These are phyloP conservation scores for Phaonia tiefii DNA, from an alignment of 2,888 invertebrate species.

Conservation along the genomic window DNA sequence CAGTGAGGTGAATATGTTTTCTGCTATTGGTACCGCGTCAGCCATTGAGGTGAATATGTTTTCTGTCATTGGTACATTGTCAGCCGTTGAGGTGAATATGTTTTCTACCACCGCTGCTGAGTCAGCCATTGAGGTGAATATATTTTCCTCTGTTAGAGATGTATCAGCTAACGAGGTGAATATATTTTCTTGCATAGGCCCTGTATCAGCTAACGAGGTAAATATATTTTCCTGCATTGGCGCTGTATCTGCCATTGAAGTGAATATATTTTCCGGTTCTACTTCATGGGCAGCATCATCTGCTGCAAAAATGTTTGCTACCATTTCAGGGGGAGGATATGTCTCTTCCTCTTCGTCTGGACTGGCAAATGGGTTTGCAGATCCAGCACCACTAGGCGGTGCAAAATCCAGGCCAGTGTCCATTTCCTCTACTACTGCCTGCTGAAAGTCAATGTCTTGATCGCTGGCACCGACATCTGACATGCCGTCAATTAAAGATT, in stretches of 20 bases:
- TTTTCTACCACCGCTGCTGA: slow-evolving; percentile 67
- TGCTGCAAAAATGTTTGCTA: slow-evolving; percentile 74
- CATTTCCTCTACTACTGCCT: slow-evolving; percentile 76
- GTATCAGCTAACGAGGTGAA: slow-evolving; percentile 65
- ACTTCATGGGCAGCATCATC: slow-evolving; percentile 70
- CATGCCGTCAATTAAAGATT: slow-evolving; percentile 68
- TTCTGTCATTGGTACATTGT: slow-evolving; percentile 51
- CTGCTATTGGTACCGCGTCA: slow-evolving; percentile 36
- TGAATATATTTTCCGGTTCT: slow-evolving; percentile 65
- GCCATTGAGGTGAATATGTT: slow-evolving; percentile 68
- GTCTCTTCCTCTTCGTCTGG: slow-evolving; percentile 79
- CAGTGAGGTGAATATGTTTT: slow-evolving; percentile 69
- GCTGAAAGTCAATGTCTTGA: slow-evolving; percentile 54
- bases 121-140: slow-evolving; percentile 61
- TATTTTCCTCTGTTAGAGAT: slow-evolving; percentile 45
- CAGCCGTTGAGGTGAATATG: slow-evolving; percentile 66
- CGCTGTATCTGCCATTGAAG: slow-evolving; percentile 37
- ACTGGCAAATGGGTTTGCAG: slow-evolving; percentile 82
- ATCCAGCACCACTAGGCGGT: slow-evolving; percentile 76
- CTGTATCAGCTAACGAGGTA: slow-evolving; percentile 46
- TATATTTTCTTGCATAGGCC: slow-evolving; percentile 64
- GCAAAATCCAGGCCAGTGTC: slow-evolving; percentile 78
- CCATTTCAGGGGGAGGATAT: slow-evolving; percentile 70
- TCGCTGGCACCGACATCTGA: slow-evolving; percentile 66
- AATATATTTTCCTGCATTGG: slow-evolving; percentile 48